phyloP scores from a whole-genome alignment of 2,888 invertebrate genomes.

The Apotomis turbidana region DNA sequence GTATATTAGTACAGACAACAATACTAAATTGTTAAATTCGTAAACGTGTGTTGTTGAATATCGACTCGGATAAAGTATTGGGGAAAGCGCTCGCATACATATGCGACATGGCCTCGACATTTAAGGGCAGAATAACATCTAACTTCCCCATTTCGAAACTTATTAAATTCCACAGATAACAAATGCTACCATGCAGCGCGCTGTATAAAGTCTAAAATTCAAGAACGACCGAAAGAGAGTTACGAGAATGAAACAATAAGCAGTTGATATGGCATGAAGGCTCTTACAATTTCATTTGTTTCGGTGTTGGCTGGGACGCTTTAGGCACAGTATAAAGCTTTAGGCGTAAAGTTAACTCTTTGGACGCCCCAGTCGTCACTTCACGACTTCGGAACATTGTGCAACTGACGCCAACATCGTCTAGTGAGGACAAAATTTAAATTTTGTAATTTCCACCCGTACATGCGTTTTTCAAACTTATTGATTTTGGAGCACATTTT shows the following conservation, averaged over 20 bases:
- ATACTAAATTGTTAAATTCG: neutral
- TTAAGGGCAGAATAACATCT: conserved; percentile 2
- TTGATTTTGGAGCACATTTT: no score
- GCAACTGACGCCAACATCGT: no score
- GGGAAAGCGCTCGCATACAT: conserved; percentile 16
- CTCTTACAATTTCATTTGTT: conserved; percentile 26
- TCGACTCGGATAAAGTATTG: conserved; percentile 30
- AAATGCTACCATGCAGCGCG: neutral
- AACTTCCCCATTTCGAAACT: neutral
- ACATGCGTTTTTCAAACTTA: no score
- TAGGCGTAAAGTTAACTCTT: no score
- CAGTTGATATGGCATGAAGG: conserved; percentile 9
- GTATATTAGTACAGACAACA: neutral
- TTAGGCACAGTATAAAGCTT: conserved; percentile 9
- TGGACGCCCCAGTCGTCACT: no score
- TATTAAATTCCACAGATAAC: neutral
- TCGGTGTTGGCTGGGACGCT: conserved; percentile 7
- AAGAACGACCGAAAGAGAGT: neutral
- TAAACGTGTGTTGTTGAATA: conserved; percentile 2
- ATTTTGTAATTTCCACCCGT: no score
- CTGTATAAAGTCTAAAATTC: neutral
- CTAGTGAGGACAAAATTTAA: no score
- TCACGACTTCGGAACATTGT: no score
- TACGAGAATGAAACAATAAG: conserved; percentile 4
- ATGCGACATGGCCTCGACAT: conserved; percentile 26